Evolutionary conservation across 2,113 vertebrate genomes (phyloP), one percentile per base, ranked within the genome.

Genomic region (Eptatretus burgeri): DNA sequence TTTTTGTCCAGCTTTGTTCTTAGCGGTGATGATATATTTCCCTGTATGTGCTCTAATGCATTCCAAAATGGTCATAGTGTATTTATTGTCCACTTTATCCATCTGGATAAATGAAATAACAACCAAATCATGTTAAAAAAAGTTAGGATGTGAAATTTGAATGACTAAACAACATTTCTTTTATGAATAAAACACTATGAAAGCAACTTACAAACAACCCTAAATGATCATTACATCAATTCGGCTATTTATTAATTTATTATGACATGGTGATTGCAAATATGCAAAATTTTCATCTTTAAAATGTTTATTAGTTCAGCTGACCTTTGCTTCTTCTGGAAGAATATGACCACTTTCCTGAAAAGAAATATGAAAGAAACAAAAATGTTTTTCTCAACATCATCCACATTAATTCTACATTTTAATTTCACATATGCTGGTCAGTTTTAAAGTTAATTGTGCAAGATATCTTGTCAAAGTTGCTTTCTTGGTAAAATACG

Each of bases 1-100:
- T 73, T 89, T 95, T 74, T 91, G 83, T 71, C 85, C 87, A 65
- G 86, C 91, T 65, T 83, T 78, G 53, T 82, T 98, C 72, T 84
- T 84, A 13, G 83, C 91, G 49, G 82, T 93, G 74, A 98, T 80
- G 65, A 79, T 85, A 66, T 82, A 98, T 70, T 81, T 80, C 66
- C 91, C 91, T 50, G 80, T 74, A 70, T 98, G 91, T 69, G 71
- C 75, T 73, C 87, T 71, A 68, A 81, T 85, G 72, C 82, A 75
- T 1, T 77, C 77, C 1, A 82, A 79, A 69, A 98, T 85, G 64
- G 71, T 67, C 16, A 95, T 68, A 50, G 76, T 69, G 9, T 86
- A 85, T 64, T 75, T 79, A 1, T 79, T 82, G 68, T 87, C 83
- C 2, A 78, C 82, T 67, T 78, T 77, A 68, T 79, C 74, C 69